Evolutionary conservation across 2,113 vertebrate genomes (phyloP).

Genomic region (Piliocolobus tephrosceles): DNA sequence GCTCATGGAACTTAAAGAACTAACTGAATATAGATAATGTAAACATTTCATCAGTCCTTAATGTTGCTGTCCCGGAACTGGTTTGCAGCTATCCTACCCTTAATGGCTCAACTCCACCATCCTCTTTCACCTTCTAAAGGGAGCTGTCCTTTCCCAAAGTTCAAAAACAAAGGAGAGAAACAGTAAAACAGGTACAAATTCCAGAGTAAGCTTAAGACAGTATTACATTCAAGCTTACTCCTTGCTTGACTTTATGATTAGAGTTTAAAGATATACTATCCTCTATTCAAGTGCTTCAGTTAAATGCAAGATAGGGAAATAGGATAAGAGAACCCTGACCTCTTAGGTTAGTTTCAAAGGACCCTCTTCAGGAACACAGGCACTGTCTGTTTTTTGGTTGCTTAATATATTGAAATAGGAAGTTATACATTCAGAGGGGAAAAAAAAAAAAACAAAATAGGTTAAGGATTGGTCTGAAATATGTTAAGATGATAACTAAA

Average conservation of each 20-base stretch:
- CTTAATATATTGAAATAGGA: neutral
- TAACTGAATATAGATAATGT: constrained; percentile 43
- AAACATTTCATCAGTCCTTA: constrained; percentile 46
- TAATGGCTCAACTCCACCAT: neutral
- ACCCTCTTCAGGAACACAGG: neutral
- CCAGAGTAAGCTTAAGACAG: neutral
- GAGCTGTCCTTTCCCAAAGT: constrained; percentile 48
- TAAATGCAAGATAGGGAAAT: neutral
- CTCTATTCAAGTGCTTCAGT: neutral
- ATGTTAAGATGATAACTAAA: constrained; percentile 64
- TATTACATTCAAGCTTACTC: neutral
- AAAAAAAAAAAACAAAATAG: neutral
- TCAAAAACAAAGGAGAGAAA: neutral
- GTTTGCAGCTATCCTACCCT: neutral
- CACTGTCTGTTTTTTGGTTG: neutral
- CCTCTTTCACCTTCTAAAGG: constrained; percentile 2
- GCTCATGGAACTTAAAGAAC: neutral
- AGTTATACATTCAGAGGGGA: neutral
- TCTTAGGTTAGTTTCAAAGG: neutral
- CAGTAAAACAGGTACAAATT: neutral
- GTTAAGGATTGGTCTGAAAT: constrained; percentile 1
- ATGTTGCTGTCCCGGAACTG: neutral
- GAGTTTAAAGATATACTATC: neutral
- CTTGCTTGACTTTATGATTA: constrained; percentile 24
- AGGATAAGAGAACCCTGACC: neutral